Base-by-base conservation (phyloP, 2,113 vertebrate species). In the Microtus ochrogaster region DNA sequence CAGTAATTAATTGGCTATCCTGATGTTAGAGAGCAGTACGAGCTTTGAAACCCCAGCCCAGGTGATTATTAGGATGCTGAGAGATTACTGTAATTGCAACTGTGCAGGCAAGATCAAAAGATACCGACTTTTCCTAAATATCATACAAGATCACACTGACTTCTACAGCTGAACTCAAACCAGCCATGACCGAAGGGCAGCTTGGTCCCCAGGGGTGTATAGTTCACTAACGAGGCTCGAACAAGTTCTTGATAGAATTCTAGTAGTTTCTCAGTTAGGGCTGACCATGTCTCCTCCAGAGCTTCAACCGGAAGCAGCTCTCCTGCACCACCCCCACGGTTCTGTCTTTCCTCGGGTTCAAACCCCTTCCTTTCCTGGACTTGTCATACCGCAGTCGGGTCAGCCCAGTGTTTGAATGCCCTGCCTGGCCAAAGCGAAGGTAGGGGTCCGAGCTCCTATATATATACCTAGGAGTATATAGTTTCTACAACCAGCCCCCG, bases 1-100 rank as follows among this genome's bases (percentile, higher is more conserved):
- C 91, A 89, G 77, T 94, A 92, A 95, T 97, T 94, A 97, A 91
- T 90, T 26, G 61, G 77, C 41, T 85, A 81, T 90, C 90, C 79
- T 39, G 89, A 68, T 78, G 89, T 94, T 84, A 89, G 78, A 90
- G 26, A 90, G 76, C 21, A 94, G 73, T 82, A 36, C 78, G 24
- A 88, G 55, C 47, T 39, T 82, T 30, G 36, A 95, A 79, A 70
- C 16, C 41, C 77, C 26, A 72, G 22, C 55, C 72, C 33, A 76
- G 73, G 28, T 96, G 65, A 76, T 83, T 94, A 78, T 91, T 89
- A 94, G 41, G 19, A 19, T 83, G n/a, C 52, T 85, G 5, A 61
- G 78, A 89, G 39, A 90, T 94, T 83, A 82, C 16, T 91, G 17
- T 92, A 92, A 85, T 94, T 92, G 81, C 52, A 94, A 22, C n/a